Base-by-base conservation (phyloP, 2,113 vertebrate genomes). In the Nerophis ophidion region DNA sequence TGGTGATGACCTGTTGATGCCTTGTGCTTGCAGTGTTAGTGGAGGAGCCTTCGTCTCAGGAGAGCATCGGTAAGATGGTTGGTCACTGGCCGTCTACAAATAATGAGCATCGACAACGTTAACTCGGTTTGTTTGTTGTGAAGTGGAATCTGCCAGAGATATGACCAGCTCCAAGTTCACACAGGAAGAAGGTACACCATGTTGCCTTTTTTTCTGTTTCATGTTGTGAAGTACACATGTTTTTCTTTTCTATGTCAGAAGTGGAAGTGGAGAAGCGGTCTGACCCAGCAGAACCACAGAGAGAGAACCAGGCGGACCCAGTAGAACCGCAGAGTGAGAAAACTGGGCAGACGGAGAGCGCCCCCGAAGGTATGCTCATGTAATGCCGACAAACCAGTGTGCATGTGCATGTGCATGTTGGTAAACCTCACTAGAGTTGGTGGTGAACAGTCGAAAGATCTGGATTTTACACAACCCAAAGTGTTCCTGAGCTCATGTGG, bases 111-210 rank as follows among this genome's bases (percentile, higher is more conserved):
- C 49, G 19, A 8, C 8, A 49, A 16, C 7, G 26, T 19, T 19
- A 8, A 34, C 49, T 44, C n/a, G 8, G 5, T 42, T 42, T 45
- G 7, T 60, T 5, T 68, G 1, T 61, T 15, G 17, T 61, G 12
- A 5, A 75, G 85, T 19, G 9, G 68, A 59, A 19, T 74, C 74
- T 0, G 67, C 38, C 9, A 66, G 16, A 33, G 0, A 64, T 50
- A 1, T 70, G 47, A 82, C 67, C 0, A 84, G 77, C 79, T 87
- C 85, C 65, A 81, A 34, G 36, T 0, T 83, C 36, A 64, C 84
- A 9, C 72, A 76, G 61, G 77, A 84, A 74, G 57, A 70, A 73
- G 81, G 81, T 73, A 65, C 4, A 3, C 15, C 16, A 17, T 5
- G n/a, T 57, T 57, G 15, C 17, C 26, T n/a, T 7, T 33, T 50